Conservation (phyloP, 2,888 invertebrate species). For the Himalopsyche japonica region DNA sequence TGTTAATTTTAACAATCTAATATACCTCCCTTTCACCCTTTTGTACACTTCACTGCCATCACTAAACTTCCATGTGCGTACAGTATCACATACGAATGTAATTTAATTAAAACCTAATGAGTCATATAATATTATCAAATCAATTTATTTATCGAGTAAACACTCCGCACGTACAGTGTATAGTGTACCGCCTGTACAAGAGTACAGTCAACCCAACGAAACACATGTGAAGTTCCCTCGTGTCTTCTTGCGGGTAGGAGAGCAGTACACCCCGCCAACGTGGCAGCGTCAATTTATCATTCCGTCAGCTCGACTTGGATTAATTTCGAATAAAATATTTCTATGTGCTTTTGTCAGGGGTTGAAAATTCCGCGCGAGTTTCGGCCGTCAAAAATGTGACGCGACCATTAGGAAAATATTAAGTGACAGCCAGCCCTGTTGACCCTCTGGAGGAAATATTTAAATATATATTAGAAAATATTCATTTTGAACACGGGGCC, state of each 20-base stretch:
- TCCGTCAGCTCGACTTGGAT: neutral
- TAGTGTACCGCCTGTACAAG: neutral
- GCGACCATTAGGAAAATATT: neutral
- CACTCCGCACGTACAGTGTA: constrained; percentile 32
- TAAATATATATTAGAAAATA: neutral
- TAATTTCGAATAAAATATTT: constrained; percentile 1
- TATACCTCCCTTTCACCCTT: too few relatives aligned
- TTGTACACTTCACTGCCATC: neutral
- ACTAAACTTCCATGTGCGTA: neutral
- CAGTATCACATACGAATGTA: constrained; percentile 22
- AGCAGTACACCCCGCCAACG: neutral
- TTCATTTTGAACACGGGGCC: too few relatives aligned
- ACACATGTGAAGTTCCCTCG: constrained; percentile 26
- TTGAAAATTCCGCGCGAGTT: neutral
- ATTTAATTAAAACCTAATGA: constrained; percentile 42
- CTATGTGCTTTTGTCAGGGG: neutral
- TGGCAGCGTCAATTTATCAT: neutral
- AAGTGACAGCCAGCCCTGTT: neutral
- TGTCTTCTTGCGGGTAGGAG: neutral
- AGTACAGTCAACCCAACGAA: constrained; percentile 5
- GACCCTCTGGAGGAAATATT: neutral
- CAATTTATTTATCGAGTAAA: constrained; percentile 41
- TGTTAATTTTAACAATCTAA: too few relatives aligned
- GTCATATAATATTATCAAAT: constrained; percentile 41
- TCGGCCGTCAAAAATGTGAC: neutral